Conservation (phyloP, 2,797 vertebrate species). For the Betta splendens region DNA sequence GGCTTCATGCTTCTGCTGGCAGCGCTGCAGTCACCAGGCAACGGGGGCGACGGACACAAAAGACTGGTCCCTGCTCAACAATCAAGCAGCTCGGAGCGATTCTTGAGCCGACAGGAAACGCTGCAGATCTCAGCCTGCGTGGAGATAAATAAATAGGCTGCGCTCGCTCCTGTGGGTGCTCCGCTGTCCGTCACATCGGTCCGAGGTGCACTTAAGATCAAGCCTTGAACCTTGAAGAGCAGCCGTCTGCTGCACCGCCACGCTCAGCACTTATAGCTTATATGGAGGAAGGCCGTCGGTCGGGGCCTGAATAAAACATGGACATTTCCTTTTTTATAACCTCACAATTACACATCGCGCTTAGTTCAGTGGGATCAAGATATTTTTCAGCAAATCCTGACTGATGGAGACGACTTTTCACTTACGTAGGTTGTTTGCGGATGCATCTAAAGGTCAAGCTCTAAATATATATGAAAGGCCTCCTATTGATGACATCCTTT, state of each 20-base stretch:
- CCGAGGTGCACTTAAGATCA: slow-evolving; percentile 1
- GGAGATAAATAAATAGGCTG: slow-evolving; percentile 1
- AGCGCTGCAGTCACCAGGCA: slow-evolving; percentile 55
- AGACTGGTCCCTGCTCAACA: background rate
- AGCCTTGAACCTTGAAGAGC: slow-evolving; percentile 1
- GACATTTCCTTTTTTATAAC: background rate
- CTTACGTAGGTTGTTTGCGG: too few relatives aligned
- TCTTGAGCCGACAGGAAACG: background rate
- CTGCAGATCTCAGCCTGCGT: background rate
- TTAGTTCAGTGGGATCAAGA: background rate
- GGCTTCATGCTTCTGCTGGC: slow-evolving; percentile 31
- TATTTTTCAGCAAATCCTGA: background rate
- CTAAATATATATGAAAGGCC: background rate
- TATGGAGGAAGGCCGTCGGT: background rate
- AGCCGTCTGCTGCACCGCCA: background rate
- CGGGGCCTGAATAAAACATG: background rate
- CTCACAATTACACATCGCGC: background rate
- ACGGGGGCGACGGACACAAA: slow-evolving; percentile 32
- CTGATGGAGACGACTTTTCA: background rate
- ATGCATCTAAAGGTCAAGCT: background rate
- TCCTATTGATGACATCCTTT: too few relatives aligned
- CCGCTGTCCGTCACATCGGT: slow-evolving; percentile 7
- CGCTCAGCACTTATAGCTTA: background rate
- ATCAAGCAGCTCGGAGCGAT: background rate
- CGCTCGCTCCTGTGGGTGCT: background rate